Evolutionary conservation across 1,140 invertebrate species (phyloP).

Genomic region (Laupala kohalensis): DNA sequence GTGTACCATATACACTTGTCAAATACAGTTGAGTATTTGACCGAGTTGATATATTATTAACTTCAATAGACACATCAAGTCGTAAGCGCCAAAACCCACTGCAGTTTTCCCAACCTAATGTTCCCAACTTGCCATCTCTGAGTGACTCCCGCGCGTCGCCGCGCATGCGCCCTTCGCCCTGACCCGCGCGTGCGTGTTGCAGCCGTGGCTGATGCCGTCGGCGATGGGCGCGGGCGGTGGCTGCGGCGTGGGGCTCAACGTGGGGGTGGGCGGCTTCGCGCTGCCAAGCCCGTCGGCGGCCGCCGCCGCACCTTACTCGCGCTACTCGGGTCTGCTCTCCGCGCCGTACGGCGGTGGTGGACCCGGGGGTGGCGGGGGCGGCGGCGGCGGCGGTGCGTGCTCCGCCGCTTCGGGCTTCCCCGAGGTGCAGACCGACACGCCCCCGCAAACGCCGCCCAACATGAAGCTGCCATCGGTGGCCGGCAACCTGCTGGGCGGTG

Average conservation of each 20-base stretch:
- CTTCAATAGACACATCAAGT: no score
- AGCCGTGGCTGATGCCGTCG: constrained; percentile 15
- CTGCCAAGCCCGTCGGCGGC: constrained; percentile 18
- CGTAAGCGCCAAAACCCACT: no score
- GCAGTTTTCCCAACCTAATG: no score
- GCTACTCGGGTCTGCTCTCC: constrained; percentile 17
- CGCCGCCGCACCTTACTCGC: constrained; percentile 17
- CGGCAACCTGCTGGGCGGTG: constrained; percentile 41
- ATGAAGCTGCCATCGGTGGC: constrained; percentile 70
- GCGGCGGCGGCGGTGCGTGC: constrained; percentile 11
- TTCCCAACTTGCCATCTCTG: no score
- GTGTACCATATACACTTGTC: no score
- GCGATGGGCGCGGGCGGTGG: constrained; percentile 6
- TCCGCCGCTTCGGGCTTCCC: constrained; percentile 46
- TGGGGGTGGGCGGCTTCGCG: constrained; percentile 29
- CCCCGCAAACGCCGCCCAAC: constrained; percentile 81
- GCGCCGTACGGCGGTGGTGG: constrained; percentile 23
- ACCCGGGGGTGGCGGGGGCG: constrained; percentile 16
- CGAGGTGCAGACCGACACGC: constrained; percentile 79
- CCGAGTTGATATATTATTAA: no score
- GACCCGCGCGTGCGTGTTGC: constrained; percentile 7
- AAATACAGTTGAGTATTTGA: no score
- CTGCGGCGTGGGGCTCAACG: constrained; percentile 18
- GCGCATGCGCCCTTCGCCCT: no score
- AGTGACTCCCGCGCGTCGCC: no score